These are phyloP conservation scores for Rhynchomys soricoides DNA, from an alignment of 2,113 vertebrate species.

Conservation along the genomic window DNA sequence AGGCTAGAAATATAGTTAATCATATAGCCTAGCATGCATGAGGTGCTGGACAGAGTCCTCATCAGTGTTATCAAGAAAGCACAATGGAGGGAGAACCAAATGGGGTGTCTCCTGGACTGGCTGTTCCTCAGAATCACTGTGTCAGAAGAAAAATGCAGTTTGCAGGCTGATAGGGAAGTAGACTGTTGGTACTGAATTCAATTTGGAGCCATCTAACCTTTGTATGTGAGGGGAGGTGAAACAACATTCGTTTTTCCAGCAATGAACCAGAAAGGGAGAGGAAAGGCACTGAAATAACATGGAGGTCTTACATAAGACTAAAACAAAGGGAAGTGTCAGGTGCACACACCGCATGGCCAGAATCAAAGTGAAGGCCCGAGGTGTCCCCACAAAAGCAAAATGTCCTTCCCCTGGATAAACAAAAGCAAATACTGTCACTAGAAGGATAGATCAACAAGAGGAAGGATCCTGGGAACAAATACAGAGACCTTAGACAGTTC, in stretches of 20 bases:
- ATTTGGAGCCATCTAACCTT: background rate
- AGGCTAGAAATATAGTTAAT: background rate
- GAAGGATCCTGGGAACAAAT: background rate
- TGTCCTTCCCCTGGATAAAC: background rate
- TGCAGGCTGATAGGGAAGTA: conserved; percentile 2
- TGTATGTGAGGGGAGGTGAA: background rate
- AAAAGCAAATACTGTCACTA: background rate
- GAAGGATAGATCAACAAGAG: background rate
- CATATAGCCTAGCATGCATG: background rate
- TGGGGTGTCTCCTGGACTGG: background rate
- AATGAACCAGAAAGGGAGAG: background rate
- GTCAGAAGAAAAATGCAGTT: background rate
- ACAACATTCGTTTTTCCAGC: background rate
- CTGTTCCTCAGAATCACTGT: background rate
- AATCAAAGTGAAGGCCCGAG: background rate
- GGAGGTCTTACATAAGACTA: background rate
- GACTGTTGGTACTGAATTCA: background rate
- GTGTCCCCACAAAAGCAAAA: background rate
- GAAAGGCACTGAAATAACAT: background rate
- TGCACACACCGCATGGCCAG: background rate
- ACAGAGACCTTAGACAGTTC: background rate
- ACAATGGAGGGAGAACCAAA: background rate
- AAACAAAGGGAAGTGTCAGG: background rate
- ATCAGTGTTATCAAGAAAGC: too few relatives aligned
- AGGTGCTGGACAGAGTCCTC: background rate